These are phyloP conservation scores for Fabriciana adippe DNA, from an alignment of 2,888 invertebrate genomes.

Conservation along the genomic window DNA sequence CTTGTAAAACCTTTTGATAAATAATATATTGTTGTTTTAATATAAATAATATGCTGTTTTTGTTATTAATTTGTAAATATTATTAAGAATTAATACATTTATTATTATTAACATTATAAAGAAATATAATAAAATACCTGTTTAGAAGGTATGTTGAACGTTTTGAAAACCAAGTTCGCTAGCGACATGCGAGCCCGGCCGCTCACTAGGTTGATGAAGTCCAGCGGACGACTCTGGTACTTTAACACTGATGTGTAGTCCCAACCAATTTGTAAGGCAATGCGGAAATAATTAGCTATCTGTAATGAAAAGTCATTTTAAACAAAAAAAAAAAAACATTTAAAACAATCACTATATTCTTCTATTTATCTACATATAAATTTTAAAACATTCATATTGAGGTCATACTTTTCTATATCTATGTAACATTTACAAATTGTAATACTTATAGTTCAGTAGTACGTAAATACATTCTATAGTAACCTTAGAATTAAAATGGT, in stretches of 20 bases:
- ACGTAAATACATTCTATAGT: too few species aligned
- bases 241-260: constrained; percentile 72
- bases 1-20: not conserved
- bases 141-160: constrained; percentile 71
- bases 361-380: too few species aligned
- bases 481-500: too few species aligned
- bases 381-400: too few species aligned
- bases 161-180: constrained; percentile 74
- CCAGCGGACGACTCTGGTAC: constrained; percentile 69
- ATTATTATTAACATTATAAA: not conserved
- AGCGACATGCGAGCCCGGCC: constrained; percentile 73
- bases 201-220: constrained; percentile 74
- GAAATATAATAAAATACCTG: constrained; percentile 55
- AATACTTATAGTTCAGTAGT: too few species aligned
- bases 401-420: too few species aligned
- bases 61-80: too few species aligned
- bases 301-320: constrained; percentile 37
- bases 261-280: constrained; percentile 76
- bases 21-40: not conserved
- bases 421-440: too few species aligned
- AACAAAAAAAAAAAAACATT: not conserved
- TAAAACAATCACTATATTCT: not conserved
- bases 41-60: too few species aligned
- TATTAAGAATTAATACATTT: not conserved
- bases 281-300: constrained; percentile 72